A percentile compares a stretch with the other conserved stretches of the same genome.
Evolutionary conservation across 2,797 vertebrate species (phyloP).

Genomic region (Margarornis squamiger): DNA sequence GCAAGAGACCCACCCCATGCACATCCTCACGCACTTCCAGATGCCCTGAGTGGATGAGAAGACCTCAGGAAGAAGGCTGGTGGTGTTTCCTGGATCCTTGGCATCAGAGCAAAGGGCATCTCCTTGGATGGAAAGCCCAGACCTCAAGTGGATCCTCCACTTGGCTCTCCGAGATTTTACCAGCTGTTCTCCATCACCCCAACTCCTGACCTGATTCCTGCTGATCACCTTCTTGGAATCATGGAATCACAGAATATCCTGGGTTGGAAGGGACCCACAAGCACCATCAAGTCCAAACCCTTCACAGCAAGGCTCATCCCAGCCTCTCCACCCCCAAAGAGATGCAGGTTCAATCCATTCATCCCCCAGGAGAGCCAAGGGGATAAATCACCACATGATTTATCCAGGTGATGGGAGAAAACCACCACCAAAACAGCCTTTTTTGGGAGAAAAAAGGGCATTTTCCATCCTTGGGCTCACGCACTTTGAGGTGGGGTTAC

Average conservation of each 20-base stretch:
- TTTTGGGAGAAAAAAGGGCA: not conserved
- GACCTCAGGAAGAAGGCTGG: not conserved
- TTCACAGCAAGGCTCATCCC: not conserved
- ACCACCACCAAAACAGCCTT: not conserved
- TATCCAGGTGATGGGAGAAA: not conserved
- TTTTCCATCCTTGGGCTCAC: not conserved
- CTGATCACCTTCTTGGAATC: not conserved
- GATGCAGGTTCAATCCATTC: not conserved
- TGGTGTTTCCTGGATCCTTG: too few relatives aligned
- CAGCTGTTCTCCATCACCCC: not conserved
- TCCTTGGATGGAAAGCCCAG: not conserved
- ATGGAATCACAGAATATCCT: not conserved
- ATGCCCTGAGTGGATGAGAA: accelerated
- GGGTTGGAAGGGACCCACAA: not conserved
- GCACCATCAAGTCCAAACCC: not conserved
- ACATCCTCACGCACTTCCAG: accelerated
- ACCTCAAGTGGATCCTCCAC: accelerated
- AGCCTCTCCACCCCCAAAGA: not conserved
- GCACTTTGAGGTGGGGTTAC: not conserved
- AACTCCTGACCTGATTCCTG: not conserved
- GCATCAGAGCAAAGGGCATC: too few relatives aligned
- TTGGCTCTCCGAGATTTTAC: not conserved
- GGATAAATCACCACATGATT: not conserved
- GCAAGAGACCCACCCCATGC: accelerated
- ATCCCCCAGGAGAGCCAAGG: not conserved